A percentile compares a stretch with the other conserved stretches of the same genome.
Conservation (phyloP, 2,888 invertebrate genomes). For the Trissonchulus latispiculum region DNA sequence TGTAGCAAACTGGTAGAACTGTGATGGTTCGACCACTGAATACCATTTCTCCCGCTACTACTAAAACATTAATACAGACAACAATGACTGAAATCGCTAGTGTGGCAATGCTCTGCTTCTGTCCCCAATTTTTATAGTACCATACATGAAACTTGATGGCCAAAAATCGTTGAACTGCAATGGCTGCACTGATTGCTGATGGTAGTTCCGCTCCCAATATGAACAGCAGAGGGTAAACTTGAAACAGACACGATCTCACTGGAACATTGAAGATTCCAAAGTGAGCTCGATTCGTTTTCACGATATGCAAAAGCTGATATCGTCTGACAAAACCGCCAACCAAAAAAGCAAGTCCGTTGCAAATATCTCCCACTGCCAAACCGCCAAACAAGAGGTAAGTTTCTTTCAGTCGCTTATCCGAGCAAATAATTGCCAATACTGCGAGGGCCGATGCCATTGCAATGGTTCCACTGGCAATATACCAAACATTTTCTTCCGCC, state of each 20-base stretch:
- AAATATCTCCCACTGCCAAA: not conserved
- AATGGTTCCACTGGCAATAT: too few species aligned
- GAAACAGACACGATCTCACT: not conserved
- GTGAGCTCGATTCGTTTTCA: too few species aligned
- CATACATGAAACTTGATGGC: not conserved
- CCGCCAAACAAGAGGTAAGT: not conserved
- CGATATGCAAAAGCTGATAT: not conserved
- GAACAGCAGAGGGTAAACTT: not conserved
- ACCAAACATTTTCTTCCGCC: too few species aligned
- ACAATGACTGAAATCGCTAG: not conserved
- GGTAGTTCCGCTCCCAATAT: not conserved
- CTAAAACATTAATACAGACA: not conserved
- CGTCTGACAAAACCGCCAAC: not conserved
- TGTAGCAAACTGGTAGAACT: not conserved
- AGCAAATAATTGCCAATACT: too few species aligned
- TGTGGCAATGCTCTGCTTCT: not conserved
- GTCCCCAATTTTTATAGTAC: not conserved
- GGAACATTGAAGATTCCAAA: not conserved
- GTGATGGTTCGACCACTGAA: too few species aligned
- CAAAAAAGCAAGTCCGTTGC: not conserved
- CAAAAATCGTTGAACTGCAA: not conserved
- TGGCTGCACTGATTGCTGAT: not conserved
- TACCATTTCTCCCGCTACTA: not conserved
- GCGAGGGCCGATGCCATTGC: too few species aligned
- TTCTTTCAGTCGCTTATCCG: too few species aligned